Evolutionary conservation across 2,797 vertebrate species (phyloP).

Genomic region (Enteromius afrohamiltoni): DNA sequence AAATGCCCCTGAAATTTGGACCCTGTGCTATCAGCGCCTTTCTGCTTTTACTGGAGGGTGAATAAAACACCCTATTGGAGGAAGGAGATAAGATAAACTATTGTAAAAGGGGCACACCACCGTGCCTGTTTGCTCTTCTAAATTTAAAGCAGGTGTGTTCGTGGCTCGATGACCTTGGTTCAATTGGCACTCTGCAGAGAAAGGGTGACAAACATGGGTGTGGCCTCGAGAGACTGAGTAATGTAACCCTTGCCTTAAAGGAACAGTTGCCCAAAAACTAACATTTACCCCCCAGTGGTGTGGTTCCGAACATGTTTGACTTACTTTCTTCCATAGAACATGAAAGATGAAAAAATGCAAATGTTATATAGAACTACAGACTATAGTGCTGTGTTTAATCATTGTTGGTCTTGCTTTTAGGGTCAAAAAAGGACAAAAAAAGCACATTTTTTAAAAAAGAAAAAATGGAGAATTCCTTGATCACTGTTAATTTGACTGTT

Average conservation of each 20-base stretch:
- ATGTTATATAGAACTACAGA: neutral
- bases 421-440: neutral
- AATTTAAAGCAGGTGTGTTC: slow-evolving; percentile 49
- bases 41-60: slow-evolving; percentile 51
- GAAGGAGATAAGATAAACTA: slow-evolving; percentile 65
- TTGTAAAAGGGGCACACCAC: slow-evolving; percentile 51
- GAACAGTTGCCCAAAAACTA: slow-evolving; percentile 3
- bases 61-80: slow-evolving; percentile 49
- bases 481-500: neutral
- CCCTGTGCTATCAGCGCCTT: slow-evolving; percentile 64
- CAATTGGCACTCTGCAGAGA: slow-evolving; percentile 11
- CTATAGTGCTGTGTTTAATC: neutral
- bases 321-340: neutral
- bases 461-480: neutral
- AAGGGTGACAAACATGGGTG: slow-evolving; percentile 36
- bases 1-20: slow-evolving; percentile 75
- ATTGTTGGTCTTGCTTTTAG: neutral
- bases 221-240: slow-evolving; percentile 2
- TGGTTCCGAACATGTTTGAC: neutral
- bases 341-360: neutral
- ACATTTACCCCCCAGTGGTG: neutral
- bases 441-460: neutral
- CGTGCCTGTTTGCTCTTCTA: slow-evolving; percentile 47
- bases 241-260: slow-evolving; percentile 31
- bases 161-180: slow-evolving; percentile 40